A percentile compares a stretch with the other conserved stretches of the same genome.
phyloP scores from a whole-genome alignment of 2,113 vertebrate genomes.

The rat (Rattus norvegicus) region GRCr8 NC_086024.1:111250001-111250500 shows the following conservation, averaged over 20 bases:
- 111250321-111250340: not conserved
- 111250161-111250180: not conserved
- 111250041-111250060: not conserved
- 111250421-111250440: not conserved
- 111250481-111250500: not conserved
- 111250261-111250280: not conserved
- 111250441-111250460: not conserved
- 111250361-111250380: not conserved
- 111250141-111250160: not conserved
- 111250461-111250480: not conserved
- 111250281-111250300: not conserved
- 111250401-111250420: not conserved
- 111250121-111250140: not conserved
- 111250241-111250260: not conserved
- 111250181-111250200: not conserved
- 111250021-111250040: not conserved
- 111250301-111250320: not conserved
- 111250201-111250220: slow-evolving; percentile 14
- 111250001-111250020: not conserved
- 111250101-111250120: not conserved
- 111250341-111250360: not conserved
- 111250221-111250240: slow-evolving; percentile 23
- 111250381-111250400: slow-evolving; percentile 36
- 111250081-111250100: not conserved
- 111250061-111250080: not conserved